A percentile compares a stretch with the other conserved stretches of the same genome.
phyloP scores from a whole-genome alignment of 1,140 invertebrate genomes.

The Zaprionus capensis region DNA sequence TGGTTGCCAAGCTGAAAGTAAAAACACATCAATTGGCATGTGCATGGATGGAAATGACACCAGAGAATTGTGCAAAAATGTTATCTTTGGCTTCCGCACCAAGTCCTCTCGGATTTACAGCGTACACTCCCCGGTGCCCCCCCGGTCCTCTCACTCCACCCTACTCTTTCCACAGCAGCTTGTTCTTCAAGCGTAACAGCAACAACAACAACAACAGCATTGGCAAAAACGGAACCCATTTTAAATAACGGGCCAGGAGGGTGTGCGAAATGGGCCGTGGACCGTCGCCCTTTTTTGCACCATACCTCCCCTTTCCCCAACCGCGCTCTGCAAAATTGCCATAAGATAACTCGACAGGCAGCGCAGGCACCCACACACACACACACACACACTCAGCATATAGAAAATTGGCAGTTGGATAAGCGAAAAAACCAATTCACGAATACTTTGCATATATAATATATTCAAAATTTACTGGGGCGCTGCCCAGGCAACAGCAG shows the following conservation, averaged over 20 bases:
- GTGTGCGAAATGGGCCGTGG: conserved; percentile 72
- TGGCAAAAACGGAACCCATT: conserved; percentile 71
- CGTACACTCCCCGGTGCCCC: conserved; percentile 13
- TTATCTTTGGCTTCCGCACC: conserved; percentile 81
- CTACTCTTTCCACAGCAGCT: conserved; percentile 12
- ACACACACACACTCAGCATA: conserved; percentile 43
- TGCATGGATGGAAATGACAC: conserved; percentile 82
- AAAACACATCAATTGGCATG: conserved; percentile 82
- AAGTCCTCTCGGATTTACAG: conserved; percentile 72
- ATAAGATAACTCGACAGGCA: conserved; percentile 79
- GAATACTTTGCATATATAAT: conserved; percentile 84
- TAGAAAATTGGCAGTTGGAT: conserved; percentile 84
- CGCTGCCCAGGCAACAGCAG: conserved; percentile 63
- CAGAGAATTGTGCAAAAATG: conserved; percentile 82
- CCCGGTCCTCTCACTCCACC: background rate
- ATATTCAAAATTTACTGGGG: conserved; percentile 75
- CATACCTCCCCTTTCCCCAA: background rate
- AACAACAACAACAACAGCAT: conserved; percentile 39
- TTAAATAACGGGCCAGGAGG: conserved; percentile 70
- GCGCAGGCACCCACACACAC: conserved; percentile 42
- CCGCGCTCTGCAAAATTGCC: conserved; percentile 66
- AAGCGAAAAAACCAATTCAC: conserved; percentile 84
- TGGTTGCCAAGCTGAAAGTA: conserved; percentile 69
- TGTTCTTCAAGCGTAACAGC: conserved; percentile 59
- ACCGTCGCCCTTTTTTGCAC: conserved; percentile 25